These are phyloP conservation scores for Dolichopus griseipennis DNA, from an alignment of 2,888 invertebrate genomes.

Conservation along the genomic window DNA sequence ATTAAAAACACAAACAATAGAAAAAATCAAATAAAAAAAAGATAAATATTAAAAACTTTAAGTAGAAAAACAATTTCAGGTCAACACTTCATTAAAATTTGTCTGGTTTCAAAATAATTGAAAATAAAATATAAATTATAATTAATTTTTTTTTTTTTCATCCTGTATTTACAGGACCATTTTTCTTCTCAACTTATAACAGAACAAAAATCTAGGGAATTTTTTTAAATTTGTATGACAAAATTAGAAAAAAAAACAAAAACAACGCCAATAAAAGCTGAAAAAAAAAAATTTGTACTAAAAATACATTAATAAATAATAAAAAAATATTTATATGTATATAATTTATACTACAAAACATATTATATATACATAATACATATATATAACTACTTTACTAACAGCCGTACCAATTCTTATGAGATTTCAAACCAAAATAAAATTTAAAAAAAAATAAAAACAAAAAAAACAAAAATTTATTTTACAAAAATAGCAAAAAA, in stretches of 20 bases:
- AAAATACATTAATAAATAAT: neutral
- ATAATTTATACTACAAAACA: neutral
- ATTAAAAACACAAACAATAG: no score
- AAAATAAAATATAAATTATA: neutral
- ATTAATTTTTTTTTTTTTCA: neutral
- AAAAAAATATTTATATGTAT: neutral
- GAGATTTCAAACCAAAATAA: slow-evolving; percentile 1
- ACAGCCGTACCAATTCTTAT: slow-evolving; percentile 6
- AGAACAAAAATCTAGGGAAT: neutral
- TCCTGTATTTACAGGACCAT: neutral
- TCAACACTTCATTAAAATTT: neutral
- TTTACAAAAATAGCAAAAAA: no score
- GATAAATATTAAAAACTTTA: no score
- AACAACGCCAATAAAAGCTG: neutral
- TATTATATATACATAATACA: neutral
- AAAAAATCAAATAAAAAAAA: no score
- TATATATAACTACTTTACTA: neutral
- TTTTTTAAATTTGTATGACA: neutral
- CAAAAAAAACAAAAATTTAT: neutral
- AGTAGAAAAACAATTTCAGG: neutral
- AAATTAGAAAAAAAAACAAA: neutral
- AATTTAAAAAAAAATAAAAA: neutral
- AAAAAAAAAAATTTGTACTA: neutral
- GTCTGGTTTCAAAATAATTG: neutral
- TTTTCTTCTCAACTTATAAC: neutral